phyloP scores from a whole-genome alignment of 2,797 vertebrate genomes.

The Harpia harpyja region DNA sequence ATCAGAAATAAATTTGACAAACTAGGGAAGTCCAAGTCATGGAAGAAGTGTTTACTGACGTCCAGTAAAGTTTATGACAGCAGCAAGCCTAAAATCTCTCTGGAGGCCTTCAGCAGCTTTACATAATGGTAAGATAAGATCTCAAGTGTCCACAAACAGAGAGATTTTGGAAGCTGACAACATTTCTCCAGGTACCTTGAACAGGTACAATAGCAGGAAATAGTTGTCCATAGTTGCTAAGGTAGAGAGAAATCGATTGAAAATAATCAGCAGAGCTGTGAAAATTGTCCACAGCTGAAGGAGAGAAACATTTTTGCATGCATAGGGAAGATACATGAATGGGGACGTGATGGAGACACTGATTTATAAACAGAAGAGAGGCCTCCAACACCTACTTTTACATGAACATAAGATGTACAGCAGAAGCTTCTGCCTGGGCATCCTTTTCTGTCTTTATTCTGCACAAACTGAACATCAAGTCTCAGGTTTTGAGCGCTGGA shows the following conservation, averaged over 20 bases:
- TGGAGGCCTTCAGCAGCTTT: not conserved
- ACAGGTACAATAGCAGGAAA: not conserved
- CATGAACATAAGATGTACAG: not conserved
- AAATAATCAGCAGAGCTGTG: not conserved
- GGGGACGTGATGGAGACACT: not conserved
- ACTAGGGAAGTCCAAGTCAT: not conserved
- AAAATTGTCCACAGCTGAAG: not conserved
- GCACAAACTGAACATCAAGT: not conserved
- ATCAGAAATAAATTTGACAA: not conserved
- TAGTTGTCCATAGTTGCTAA: not conserved
- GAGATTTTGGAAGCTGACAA: not conserved
- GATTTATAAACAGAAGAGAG: not conserved
- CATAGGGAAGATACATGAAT: not conserved
- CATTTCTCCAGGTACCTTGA: not conserved
- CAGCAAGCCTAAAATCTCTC: not conserved
- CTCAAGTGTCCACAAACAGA: not conserved
- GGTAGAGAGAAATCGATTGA: not conserved
- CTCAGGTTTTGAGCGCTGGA: not conserved
- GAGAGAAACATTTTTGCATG: not conserved
- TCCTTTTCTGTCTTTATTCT: not conserved
- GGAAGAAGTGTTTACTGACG: rapidly evolving
- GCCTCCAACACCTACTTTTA: not conserved
- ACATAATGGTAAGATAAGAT: not conserved
- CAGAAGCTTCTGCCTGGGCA: not conserved
- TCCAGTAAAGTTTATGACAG: not conserved